Evolutionary conservation across 2,113 vertebrate species (phyloP).

Genomic region (Butorides virescens): DNA sequence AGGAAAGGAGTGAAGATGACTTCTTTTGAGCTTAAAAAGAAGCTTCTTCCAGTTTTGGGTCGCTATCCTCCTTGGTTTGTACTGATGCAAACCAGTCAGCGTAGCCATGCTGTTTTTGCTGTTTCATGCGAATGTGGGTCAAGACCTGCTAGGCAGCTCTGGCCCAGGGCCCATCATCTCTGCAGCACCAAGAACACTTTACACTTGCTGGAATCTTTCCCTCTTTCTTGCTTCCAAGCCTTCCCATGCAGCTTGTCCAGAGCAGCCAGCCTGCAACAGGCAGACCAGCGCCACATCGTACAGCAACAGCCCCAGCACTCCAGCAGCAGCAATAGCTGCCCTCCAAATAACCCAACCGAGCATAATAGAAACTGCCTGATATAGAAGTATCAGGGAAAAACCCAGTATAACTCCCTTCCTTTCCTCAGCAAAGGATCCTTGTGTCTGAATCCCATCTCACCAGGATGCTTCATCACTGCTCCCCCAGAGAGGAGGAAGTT

Average conservation of each 20-base stretch:
- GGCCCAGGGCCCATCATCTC: not conserved
- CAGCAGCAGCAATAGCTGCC: not conserved
- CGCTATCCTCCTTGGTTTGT: not conserved
- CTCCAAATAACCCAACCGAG: not conserved
- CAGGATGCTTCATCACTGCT: not conserved
- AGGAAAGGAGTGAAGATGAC: not conserved
- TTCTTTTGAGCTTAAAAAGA: not conserved
- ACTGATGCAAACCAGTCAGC: not conserved
- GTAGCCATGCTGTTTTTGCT: not conserved
- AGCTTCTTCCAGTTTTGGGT: not conserved
- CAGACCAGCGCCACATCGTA: not conserved
- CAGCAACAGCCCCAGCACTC: not conserved
- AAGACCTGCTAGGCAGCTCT: not conserved
- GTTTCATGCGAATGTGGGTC: not conserved
- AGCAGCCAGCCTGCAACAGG: not conserved
- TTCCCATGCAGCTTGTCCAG: not conserved
- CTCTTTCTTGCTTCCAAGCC: not conserved
- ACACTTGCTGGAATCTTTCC: not conserved
- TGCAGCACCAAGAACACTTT: not conserved
- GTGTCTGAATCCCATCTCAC: not conserved
- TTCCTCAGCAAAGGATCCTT: not conserved
- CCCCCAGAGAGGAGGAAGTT: not conserved
- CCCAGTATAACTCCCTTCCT: not conserved
- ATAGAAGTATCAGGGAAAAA: not conserved
- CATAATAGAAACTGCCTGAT: not conserved